A percentile compares a stretch with the other conserved stretches of the same genome.
Conservation (phyloP, 1,140 invertebrate genomes). For the Drosophila punjabiensis region DNA sequence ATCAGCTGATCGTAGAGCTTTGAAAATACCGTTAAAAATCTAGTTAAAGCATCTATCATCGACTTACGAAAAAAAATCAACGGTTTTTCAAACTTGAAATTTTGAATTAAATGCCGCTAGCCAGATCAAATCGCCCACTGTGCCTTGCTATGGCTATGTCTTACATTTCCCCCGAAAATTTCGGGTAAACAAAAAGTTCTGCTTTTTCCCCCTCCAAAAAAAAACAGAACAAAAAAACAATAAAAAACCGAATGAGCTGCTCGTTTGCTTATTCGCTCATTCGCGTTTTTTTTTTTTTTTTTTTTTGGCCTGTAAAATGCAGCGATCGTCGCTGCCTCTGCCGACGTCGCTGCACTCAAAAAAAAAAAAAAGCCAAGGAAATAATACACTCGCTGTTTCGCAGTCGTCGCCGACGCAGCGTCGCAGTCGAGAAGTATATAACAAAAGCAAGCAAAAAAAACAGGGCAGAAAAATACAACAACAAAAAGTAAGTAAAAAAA, state of each 20-base stretch:
- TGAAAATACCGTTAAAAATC: no score
- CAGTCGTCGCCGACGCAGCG: background rate
- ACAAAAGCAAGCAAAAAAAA: constrained; percentile 45
- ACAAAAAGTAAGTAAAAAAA: constrained; percentile 29
- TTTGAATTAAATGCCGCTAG: no score
- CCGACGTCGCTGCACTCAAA: constrained; percentile 62
- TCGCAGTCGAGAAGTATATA: constrained; percentile 49
- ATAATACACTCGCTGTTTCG: constrained; percentile 16
- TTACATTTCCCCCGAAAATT: constrained; percentile 8
- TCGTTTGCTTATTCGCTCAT: constrained; percentile 14
- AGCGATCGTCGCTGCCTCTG: constrained; percentile 34
- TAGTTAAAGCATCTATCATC: no score
- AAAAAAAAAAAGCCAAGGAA: constrained; percentile 57
- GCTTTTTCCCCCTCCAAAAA: background rate
- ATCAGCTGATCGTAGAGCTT: no score
- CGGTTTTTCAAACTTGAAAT: no score
- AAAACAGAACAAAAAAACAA: background rate
- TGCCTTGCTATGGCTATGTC: constrained; percentile 8
- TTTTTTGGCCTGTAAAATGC: constrained; percentile 44
- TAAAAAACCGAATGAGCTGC: constrained; percentile 22
- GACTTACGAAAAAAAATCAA: no score
- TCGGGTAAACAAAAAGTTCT: constrained; percentile 13
- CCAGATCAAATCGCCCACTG: no score
- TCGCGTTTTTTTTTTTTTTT: background rate
- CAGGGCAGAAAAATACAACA: constrained; percentile 24